Base-by-base conservation (phyloP, 2,113 vertebrate species). In the Loxodonta africana region DNA sequence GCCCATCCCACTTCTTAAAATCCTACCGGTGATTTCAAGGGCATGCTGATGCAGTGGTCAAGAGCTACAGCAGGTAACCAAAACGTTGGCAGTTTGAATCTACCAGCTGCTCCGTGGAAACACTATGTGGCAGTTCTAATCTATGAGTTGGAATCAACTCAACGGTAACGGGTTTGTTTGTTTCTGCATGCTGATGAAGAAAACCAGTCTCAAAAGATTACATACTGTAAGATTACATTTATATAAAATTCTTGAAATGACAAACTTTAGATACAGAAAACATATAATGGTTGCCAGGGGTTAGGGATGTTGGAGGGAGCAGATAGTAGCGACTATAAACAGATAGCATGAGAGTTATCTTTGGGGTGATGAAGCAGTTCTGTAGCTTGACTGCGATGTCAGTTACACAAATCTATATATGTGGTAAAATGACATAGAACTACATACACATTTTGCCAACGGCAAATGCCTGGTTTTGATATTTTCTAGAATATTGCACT, bases 271-370 rank as follows among this genome's bases (percentile, higher is more conserved):
- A 37, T n/a, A 67, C 20, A 23, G 18, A 87, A 96, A 57, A 30
- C 11, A 71, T 62, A 60, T 21, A 67, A 14, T 57, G 4, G 8
- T 73, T 23, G 1, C 25, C 46, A 90, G 10, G 2, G 1, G 1
- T n/a, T 41, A 25, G 0, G 3, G 15, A 51, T 15, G 44, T 7
- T 23, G n/a, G 18, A n/a, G 1, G 0, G 8, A 33, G 21, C 33
- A 12, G 0, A 7, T 37, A 26, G 3, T 0, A 77, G 2, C 53
- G n/a, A 26, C 21, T 87, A 37, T 87, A 37, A 46, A 62, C 11
- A 57, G 8, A 44, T 37, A 65, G 67, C 69, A 57, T 26, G 12
- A 53, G 33, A 8, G 10, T 74, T 3, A 80, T 12, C 0, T 51
- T 93, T 78, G 26, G 78, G 25, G 5, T 53, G 6, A 44, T 67